Evolutionary conservation across 92 coral and sea anemone genomes (phyloP), one percentile per base, ranked within the genome.

Genomic region (Epizoanthus illoricatus): DNA sequence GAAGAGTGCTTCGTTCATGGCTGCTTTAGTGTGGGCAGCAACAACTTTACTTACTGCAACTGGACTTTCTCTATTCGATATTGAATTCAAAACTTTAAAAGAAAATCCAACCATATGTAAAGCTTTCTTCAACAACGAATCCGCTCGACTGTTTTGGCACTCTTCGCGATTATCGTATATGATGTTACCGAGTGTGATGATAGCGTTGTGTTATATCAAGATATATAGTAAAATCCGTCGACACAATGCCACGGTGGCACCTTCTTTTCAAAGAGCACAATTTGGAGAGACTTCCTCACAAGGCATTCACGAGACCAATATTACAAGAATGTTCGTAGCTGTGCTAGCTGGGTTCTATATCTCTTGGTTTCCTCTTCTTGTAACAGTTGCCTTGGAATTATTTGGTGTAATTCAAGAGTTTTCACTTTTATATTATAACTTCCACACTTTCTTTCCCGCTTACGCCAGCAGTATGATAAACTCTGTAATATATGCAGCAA

Each of bases 281-380:
- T 1, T 7, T 49, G 55, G 55, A 49, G 55, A 13, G 55, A 49
- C 7, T 49, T 49, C 55, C 1, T 49, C 55, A 7, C 55, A 49
- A 0, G 11, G 11, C 11, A 49, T 49, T 49, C 55, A 81, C 6
- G 85, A 81, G 39, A 69, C 60, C 15, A 61, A 56, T 6, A 81
- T 81, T 36, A 81, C 85, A 2, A 81, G 72, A 69, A 69, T 56
- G 24, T 70, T 81, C n/a, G 58, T 81, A 36, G 85, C 85, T 10
- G 72, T 81, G 1, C 58, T 69, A 10, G 55, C 69, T 33, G 85
- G 66, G 20, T 81, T 81, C 18, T 69, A 69, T 52, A 58, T 81
- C 7, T 81, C 79, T 13, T 81, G 85, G 85, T 55, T 76, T 7
- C 85, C 85, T 0, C 49, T 81, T 2, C 72, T 69, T 67, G 20